Base-by-base conservation (phyloP, 2,113 vertebrate genomes). In the Emydocephalus ijimae region DNA sequence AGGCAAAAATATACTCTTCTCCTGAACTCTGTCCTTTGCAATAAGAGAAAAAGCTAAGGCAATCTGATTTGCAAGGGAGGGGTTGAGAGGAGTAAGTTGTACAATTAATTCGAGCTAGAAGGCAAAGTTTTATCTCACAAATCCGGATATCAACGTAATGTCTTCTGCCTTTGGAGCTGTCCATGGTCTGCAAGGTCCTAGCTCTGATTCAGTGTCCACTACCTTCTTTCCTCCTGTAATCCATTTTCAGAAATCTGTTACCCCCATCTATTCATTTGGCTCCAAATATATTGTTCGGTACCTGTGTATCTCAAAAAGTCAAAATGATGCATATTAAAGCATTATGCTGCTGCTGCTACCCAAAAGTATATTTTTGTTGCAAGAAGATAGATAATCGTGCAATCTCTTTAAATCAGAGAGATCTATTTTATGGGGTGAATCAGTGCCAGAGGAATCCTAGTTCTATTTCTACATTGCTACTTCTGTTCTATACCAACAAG, bases 141-240 rank as follows among this genome's bases (percentile, higher is more conserved):
- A 56, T 48, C 54, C 18, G 52, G 26, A 43, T 88, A 87, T 29
- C n/a, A 61, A 74, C 29, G 85, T 34, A 48, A 29, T 87, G 91
- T 29, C 81, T 91, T 87, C 45, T 91, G 85, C 56, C 56, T 85
- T 87, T 87, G 91, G 91, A 92, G 86, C 91, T 92, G 91, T 92
- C 91, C 91, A 88, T 88, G 91, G 86, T 92, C 86, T 92, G 57
- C 8, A 18, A 29, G 29, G 57, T 69, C 56, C 48, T 29, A 4
- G 23, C 55, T 69, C n/a, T 69, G 57, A 39, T 45, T 55, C 56
- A 29, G 26, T 57, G 21, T 85, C 54, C 55, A 4, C 23, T 86
- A 64, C 26, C 57, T 92, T 57, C 21, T 64, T 26, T 88, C 57
- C 52, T 87, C 85, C 52, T 91, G 54, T 9, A 57, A 45, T 23